A percentile compares a stretch with the other conserved stretches of the same genome.
Evolutionary conservation across 2,797 vertebrate genomes (phyloP).

Genomic region (Peromyscus attwateri): DNA sequence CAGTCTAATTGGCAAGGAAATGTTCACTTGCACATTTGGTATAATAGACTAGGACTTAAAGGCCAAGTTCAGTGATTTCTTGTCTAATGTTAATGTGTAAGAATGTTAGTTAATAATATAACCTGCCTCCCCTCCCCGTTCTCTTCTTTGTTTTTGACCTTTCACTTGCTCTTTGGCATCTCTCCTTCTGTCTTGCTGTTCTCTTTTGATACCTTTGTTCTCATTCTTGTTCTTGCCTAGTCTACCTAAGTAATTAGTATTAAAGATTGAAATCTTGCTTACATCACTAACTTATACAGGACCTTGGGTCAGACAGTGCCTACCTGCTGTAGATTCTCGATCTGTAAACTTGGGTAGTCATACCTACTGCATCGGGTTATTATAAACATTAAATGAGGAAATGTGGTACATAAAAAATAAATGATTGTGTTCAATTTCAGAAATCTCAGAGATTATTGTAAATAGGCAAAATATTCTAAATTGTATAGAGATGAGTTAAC

Average conservation of each 20-base stretch:
- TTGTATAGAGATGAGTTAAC: slow-evolving; percentile 11
- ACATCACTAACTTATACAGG: slow-evolving; percentile 4
- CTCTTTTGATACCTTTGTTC: slow-evolving; percentile 11
- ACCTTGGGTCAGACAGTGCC: background rate
- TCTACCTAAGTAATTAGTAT: background rate
- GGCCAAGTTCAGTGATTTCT: background rate
- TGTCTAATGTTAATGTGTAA: slow-evolving; percentile 6
- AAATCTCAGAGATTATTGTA: slow-evolving; percentile 5
- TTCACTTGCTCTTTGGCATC: background rate
- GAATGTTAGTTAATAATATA: background rate
- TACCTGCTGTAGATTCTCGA: slow-evolving; percentile 5
- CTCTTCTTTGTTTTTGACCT: slow-evolving; percentile 2
- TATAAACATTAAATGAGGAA: slow-evolving; percentile 54
- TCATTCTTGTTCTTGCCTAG: background rate
- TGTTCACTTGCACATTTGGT: slow-evolving; percentile 12
- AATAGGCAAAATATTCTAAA: slow-evolving; percentile 32
- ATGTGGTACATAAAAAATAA: slow-evolving; percentile 14
- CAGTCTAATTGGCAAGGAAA: background rate
- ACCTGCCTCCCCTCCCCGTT: background rate
- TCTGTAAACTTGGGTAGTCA: background rate
- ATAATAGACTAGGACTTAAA: background rate
- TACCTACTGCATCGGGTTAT: background rate
- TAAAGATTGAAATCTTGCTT: slow-evolving; percentile 8
- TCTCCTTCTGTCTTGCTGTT: background rate
- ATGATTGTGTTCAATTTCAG: slow-evolving; percentile 36